These are phyloP conservation scores for Ophion ventricosus DNA, from an alignment of 2,888 invertebrate species.

Conservation along the genomic window DNA sequence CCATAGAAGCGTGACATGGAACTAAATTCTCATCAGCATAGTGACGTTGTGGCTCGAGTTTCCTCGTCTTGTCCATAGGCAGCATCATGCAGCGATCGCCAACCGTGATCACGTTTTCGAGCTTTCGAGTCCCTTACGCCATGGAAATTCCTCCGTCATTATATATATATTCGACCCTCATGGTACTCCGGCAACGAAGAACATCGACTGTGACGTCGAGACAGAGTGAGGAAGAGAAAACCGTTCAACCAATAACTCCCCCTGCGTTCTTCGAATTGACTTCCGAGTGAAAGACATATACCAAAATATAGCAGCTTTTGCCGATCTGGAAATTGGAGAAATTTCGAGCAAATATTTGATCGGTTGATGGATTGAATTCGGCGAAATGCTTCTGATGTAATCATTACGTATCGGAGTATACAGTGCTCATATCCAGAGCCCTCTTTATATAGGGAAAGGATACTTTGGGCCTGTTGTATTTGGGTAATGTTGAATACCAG, in stretches of 20 bases:
- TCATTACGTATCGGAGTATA: background rate
- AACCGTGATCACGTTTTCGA: slow-evolving; percentile 40
- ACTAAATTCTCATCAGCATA: slow-evolving; percentile 76
- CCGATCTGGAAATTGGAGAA: slow-evolving; percentile 2
- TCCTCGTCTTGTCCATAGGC: slow-evolving; percentile 54
- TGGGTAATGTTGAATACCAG: background rate
- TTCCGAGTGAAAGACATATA: slow-evolving; percentile 18
- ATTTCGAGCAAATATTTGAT: slow-evolving; percentile 39
- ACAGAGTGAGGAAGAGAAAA: background rate
- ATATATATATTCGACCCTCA: slow-evolving; percentile 9
- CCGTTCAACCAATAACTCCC: slow-evolving; percentile 33
- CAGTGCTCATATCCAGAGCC: background rate
- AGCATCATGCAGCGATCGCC: slow-evolving; percentile 43
- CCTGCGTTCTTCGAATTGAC: slow-evolving; percentile 9
- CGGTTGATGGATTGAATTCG: slow-evolving; percentile 23
- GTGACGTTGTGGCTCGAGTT: slow-evolving; percentile 66
- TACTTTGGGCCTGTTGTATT: no score
- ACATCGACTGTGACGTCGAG: background rate
- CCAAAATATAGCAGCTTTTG: slow-evolving; percentile 4
- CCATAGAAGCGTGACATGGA: slow-evolving; percentile 72
- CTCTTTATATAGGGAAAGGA: background rate
- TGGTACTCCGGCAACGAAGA: background rate
- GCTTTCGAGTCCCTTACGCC: slow-evolving; percentile 40
- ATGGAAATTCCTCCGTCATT: slow-evolving; percentile 1
- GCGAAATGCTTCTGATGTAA: background rate